Conservation (phyloP, 2,113 vertebrate genomes). For the Artemisiospiza belli region DNA sequence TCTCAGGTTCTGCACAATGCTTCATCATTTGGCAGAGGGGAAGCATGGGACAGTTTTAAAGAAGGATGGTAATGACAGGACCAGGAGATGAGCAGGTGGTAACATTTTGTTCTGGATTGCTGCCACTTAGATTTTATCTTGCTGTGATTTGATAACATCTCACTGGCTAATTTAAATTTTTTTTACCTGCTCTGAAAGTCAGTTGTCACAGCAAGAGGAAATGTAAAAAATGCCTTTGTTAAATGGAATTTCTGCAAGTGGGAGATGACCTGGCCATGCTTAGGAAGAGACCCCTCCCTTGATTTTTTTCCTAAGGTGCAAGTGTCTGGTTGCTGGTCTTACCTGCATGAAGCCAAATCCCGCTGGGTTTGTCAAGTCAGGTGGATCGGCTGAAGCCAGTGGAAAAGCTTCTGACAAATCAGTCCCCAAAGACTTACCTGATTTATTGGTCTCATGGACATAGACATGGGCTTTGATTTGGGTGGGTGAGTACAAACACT, state of each 20-base stretch:
- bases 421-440: not conserved
- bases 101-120: not conserved
- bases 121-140: not conserved
- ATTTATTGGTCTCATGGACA: not conserved
- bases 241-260: not conserved
- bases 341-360: not conserved
- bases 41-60: not conserved
- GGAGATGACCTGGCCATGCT: not conserved
- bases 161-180: not conserved
- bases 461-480: not conserved
- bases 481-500: not conserved
- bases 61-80: not conserved
- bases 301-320: not conserved
- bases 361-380: not conserved
- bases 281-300: not conserved
- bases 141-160: not conserved
- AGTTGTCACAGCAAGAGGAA: not conserved
- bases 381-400: not conserved
- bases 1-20: not conserved
- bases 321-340: not conserved
- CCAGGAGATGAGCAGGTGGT: not conserved
- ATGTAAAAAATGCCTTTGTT: not conserved
- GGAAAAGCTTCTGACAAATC: not conserved
- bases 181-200: not conserved
- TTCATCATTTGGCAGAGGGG: not conserved